Evolutionary conservation across 2,797 vertebrate species (phyloP).

Genomic region (Poecile montanus): DNA sequence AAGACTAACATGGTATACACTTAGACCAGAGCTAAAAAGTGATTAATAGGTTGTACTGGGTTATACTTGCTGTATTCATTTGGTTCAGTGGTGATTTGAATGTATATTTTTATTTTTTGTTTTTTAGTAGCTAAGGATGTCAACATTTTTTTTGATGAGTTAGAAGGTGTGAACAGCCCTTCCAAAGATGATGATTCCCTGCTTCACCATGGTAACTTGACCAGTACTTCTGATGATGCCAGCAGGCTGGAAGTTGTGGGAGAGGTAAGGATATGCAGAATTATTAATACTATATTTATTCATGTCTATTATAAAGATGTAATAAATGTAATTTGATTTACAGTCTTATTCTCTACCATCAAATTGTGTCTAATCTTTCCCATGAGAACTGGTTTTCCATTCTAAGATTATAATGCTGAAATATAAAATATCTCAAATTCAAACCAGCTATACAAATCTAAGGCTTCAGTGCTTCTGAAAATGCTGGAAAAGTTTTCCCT

Average conservation of each 20-base stretch:
- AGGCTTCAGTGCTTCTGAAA: not conserved
- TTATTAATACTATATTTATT: not conserved
- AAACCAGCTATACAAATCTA: not conserved
- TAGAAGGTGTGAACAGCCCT: conserved; percentile 83
- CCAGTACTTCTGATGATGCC: conserved; percentile 86
- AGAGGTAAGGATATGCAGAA: conserved; percentile 79
- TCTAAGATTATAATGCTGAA: not conserved
- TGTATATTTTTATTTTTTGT: conserved; percentile 29
- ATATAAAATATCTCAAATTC: not conserved
- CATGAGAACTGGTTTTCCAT: not conserved
- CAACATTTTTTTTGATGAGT: conserved; percentile 86
- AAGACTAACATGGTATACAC: not conserved
- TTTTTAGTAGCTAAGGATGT: conserved; percentile 86
- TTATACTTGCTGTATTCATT: not conserved
- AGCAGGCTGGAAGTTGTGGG: conserved; percentile 81
- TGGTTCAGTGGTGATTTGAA: not conserved
- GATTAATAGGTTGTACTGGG: not conserved
- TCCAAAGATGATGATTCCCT: conserved; percentile 90
- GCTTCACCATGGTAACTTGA: conserved; percentile 86
- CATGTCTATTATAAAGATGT: not conserved
- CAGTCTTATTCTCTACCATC: not conserved
- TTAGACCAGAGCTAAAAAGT: not conserved
- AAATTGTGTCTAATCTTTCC: not conserved
- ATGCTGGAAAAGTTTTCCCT: not conserved
- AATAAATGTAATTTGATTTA: not conserved